Percentiles rank a stretch among this genome's conserved stretches.
phyloP scores from a whole-genome alignment of 2,797 vertebrate species.

The Paguma larvata region DNA sequence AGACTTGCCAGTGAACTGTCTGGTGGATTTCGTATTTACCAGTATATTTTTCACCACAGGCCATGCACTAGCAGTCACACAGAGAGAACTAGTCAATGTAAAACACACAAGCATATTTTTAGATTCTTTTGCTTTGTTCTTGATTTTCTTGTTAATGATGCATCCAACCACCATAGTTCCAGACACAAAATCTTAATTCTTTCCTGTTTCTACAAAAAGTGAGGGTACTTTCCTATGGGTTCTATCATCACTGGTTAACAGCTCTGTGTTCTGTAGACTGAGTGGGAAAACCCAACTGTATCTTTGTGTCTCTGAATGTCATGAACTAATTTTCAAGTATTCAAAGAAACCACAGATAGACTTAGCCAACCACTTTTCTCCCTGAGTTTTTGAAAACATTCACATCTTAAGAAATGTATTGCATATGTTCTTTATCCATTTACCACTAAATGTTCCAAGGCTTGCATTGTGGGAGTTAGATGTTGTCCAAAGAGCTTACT shows the following conservation, averaged over 20 bases:
- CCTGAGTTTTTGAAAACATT: conserved; percentile 57
- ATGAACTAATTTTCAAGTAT: conserved; percentile 53
- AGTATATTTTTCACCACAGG: neutral
- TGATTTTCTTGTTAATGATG: conserved; percentile 42
- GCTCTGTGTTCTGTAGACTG: neutral
- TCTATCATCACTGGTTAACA: neutral
- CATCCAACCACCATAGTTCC: neutral
- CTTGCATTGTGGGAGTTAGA: conserved; percentile 29
- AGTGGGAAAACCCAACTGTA: conserved; percentile 48
- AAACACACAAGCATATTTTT: conserved; percentile 11
- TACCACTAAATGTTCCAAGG: conserved; percentile 43
- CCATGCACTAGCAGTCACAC: neutral
- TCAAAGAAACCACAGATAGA: conserved; percentile 61
- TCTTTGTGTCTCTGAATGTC: conserved; percentile 64
- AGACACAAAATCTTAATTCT: conserved; percentile 54
- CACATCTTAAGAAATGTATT: conserved; percentile 35
- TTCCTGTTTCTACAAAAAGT: conserved; percentile 60
- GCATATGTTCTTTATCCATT: conserved; percentile 24
- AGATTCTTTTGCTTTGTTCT: conserved; percentile 10
- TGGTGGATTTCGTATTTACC: neutral
- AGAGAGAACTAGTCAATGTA: conserved; percentile 13
- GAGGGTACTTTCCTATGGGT: conserved; percentile 12
- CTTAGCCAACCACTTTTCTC: neutral
- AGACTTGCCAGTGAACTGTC: neutral
- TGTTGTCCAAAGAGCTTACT: neutral